phyloP scores from a whole-genome alignment of 2,888 invertebrate genomes.

The Heterodera filipjevi region DNA sequence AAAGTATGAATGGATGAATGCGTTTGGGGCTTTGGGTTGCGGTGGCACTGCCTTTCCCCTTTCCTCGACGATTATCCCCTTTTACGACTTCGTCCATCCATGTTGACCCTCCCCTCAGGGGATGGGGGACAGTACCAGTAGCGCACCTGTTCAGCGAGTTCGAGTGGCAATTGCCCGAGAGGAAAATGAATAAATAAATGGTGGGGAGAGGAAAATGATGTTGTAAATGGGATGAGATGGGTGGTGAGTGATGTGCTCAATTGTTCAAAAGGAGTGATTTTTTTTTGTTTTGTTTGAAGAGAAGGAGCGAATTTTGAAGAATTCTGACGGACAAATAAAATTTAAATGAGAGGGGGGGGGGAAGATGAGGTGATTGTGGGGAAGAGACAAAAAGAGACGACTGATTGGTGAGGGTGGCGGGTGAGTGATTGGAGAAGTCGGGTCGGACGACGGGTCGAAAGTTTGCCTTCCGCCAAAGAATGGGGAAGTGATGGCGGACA shows the following conservation, averaged over 20 bases:
- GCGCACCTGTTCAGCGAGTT: constrained; percentile 3
- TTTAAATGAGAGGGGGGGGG: not conserved
- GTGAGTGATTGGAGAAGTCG: not conserved
- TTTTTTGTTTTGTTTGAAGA: not conserved
- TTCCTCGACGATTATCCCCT: not conserved
- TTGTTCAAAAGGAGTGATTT: not conserved
- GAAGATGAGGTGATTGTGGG: not conserved
- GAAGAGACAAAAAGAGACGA: not conserved
- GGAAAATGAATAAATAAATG: not conserved
- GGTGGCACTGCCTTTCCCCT: not conserved
- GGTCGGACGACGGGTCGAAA: constrained; percentile 3
- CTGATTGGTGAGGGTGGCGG: not conserved
- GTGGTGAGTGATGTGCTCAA: not conserved
- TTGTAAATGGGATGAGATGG: not conserved
- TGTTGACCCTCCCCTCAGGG: constrained; percentile 8
- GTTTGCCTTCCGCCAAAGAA: not conserved
- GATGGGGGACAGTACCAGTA: not conserved
- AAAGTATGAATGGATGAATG: constrained; percentile 3
- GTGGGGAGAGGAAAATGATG: not conserved
- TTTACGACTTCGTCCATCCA: constrained; percentile 4
- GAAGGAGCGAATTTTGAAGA: not conserved
- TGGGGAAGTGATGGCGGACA: not conserved
- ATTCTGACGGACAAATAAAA: too few relatives aligned
- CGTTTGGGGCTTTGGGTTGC: not conserved
- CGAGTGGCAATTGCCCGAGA: constrained; percentile 4